Conservation (phyloP, 1,140 invertebrate genomes). For the Gerris buenoi region DNA sequence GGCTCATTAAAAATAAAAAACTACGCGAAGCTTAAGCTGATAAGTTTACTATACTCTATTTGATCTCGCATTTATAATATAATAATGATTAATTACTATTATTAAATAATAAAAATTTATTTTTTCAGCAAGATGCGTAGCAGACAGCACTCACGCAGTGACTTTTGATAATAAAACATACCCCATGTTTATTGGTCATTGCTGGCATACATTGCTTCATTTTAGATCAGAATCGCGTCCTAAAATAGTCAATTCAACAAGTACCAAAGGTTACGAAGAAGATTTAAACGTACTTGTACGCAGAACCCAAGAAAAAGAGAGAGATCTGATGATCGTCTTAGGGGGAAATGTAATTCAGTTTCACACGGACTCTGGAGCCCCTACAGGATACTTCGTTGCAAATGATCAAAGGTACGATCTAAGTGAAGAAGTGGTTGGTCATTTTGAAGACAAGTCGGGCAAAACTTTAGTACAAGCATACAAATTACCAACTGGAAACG, state of each 20-base stretch:
- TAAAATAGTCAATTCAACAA: conserved; percentile 27
- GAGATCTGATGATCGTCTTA: conserved; percentile 31
- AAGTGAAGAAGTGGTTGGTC: conserved; percentile 15
- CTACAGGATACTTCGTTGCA: conserved; percentile 24
- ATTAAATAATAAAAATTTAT: no score
- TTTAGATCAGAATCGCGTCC: conserved; percentile 28
- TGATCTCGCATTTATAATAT: no score
- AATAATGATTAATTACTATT: no score
- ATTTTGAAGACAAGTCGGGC: conserved; percentile 23
- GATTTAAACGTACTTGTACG: conserved; percentile 29
- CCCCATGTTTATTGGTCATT: conserved; percentile 35
- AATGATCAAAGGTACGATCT: conserved; percentile 27
- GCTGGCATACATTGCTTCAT: conserved; percentile 45
- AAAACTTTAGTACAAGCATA: conserved; percentile 35
- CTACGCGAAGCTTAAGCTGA: no score
- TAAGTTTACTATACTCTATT: no score
- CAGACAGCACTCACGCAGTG: conserved; percentile 36
- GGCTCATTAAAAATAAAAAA: no score
- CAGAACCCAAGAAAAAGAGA: conserved; percentile 25
- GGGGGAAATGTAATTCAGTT: conserved; percentile 22
- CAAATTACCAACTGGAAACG: conserved; percentile 22
- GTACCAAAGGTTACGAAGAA: conserved; percentile 19
- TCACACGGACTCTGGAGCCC: conserved; percentile 21
- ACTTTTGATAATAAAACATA: conserved; percentile 46
- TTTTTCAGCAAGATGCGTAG: conserved; percentile 39